phyloP scores from a whole-genome alignment of 2,888 invertebrate species.

The Macropis europaea region DNA sequence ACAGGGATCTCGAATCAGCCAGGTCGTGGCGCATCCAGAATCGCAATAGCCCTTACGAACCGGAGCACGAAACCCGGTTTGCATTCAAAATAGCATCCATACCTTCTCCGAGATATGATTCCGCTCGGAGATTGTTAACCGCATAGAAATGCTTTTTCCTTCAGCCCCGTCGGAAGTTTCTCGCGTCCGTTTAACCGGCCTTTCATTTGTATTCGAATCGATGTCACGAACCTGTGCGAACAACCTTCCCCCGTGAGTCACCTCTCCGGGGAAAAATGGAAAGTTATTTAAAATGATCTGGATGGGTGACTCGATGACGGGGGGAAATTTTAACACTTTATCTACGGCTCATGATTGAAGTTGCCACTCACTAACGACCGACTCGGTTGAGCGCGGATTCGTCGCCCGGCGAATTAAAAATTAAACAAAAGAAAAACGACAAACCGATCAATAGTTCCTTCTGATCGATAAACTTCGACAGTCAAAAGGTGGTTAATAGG shows the following conservation, averaged over 20 bases:
- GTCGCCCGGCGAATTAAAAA: too few species aligned
- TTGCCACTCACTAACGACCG: too few species aligned
- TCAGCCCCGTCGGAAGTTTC: neutral
- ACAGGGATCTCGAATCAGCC: slow-evolving; percentile 37
- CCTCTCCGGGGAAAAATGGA: too few species aligned
- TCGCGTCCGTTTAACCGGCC: neutral
- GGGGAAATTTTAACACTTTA: too few species aligned
- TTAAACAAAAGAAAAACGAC: too few species aligned
- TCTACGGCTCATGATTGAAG: too few species aligned
- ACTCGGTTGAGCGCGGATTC: too few species aligned
- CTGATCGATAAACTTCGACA: too few species aligned
- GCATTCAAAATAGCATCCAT: slow-evolving; percentile 45
- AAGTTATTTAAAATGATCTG: too few species aligned
- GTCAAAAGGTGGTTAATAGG: too few species aligned
- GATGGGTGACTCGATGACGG: too few species aligned
- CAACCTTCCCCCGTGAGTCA: neutral
- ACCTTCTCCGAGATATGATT: slow-evolving; percentile 27
- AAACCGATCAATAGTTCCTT: too few species aligned
- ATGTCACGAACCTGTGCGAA: neutral
- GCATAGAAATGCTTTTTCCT: slow-evolving; percentile 19
- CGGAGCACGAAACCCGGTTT: slow-evolving; percentile 25
- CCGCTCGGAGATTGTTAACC: slow-evolving; percentile 25
- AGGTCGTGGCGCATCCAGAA: slow-evolving; percentile 30
- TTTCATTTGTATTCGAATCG: neutral
- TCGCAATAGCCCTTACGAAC: slow-evolving; percentile 52